phyloP scores from a whole-genome alignment of 30 jellyfish, hydroid and myxozoan genomes.

The Clytia hemisphaerica region DNA sequence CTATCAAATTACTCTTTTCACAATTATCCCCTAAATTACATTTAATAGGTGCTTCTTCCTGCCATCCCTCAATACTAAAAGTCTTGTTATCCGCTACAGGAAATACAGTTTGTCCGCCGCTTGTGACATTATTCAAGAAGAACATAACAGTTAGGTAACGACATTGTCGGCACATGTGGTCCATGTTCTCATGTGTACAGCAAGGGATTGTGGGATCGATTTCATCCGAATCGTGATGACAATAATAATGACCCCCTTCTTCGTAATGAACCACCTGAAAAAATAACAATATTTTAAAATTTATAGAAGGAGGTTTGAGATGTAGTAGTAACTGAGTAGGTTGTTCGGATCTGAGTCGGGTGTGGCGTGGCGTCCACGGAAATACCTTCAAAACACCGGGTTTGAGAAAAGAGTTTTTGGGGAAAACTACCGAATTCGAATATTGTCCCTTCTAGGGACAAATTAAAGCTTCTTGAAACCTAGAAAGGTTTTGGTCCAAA shows the following conservation, averaged over 20 bases:
- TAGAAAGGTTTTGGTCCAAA: too few species aligned
- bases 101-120: conserved; percentile 95
- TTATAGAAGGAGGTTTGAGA: not conserved
- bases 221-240: conserved; percentile 82
- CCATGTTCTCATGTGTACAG: conserved; percentile 51
- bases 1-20: conserved; percentile 31
- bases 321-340: not conserved
- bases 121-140: conserved; percentile 63
- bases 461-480: too few species aligned
- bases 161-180: conserved; percentile 56
- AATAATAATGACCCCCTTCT: conserved; percentile 79
- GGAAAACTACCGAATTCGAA: too few species aligned
- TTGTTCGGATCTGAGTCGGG: too few species aligned
- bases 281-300: not conserved
- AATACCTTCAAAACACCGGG: too few species aligned
- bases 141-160: conserved; percentile 69
- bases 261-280: conserved; percentile 54
- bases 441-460: too few species aligned
- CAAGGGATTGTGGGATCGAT: conserved; percentile 60
- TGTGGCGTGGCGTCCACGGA: too few species aligned
- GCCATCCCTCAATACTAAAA: conserved; percentile 58
- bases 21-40: conserved; percentile 55
- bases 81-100: conserved; percentile 75
- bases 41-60: conserved; percentile 40
- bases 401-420: too few species aligned